Base-by-base conservation (phyloP, 1,140 invertebrate species). In the Hestina assimilis region DNA sequence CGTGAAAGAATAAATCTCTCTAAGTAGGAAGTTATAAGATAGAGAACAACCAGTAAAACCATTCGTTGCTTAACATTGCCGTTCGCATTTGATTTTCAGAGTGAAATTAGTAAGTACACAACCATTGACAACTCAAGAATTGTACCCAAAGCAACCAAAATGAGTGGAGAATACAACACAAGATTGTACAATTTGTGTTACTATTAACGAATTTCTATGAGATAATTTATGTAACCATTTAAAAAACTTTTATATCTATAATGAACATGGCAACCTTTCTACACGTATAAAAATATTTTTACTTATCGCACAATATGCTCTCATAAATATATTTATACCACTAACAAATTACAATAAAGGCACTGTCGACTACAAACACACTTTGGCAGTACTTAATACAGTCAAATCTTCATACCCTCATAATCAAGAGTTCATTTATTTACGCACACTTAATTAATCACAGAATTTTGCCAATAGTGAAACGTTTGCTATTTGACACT, bases 311-410 rank as follows among this genome's bases (percentile, higher is more conserved):
- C 74, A 76, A 78, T 80, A 83, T 77, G 81, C 72, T 83, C 71
- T 81, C 74, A 88, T 85, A 88, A 84, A 87, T 82, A 87, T 82
- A 74, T 75, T 75, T 53, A 74, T 75, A 83, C 68, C 67, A 79
- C 77, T 81, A 85, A 75, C 67, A 77, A 77, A 63, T 77, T 76
- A 72, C 75, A 75, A 73, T 75, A 75, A 86, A 88, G 85, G 85
- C 83, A 88, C 85, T 85, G 82, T 88, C 80, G 85, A 88, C 85
- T 87, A 88, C 85, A 87, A 86, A 88, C 85, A 88, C 85, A 87
- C 83, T 88, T 88, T 88, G 85, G 85, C 85, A 88, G 85, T 79
- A 83, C 77, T 75, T 75, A 75, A 72, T 66, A 75, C 72, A 73
- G 53, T 74, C 66, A 66, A 66, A 74, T 66, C 58, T 74, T 72